Base-by-base conservation (phyloP, 2,113 vertebrate species). In the Phaethornis superciliosus region DNA sequence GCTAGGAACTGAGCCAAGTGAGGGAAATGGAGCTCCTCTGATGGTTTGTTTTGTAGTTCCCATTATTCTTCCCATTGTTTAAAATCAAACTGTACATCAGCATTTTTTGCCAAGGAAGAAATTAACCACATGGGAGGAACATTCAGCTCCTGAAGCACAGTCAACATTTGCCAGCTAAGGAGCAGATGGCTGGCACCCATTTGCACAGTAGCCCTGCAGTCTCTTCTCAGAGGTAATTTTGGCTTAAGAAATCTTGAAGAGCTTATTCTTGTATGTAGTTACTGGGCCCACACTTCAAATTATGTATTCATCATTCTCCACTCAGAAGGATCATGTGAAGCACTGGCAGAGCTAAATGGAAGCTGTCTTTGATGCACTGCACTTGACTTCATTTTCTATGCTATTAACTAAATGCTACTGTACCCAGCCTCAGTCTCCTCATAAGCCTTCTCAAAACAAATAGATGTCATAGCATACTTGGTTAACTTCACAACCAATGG, bases 141-240 rank as follows among this genome's bases (percentile, higher is more conserved):
- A 75, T n/a, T 28, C 65, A 72, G 49, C 81, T 94, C 88, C 68
- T 77, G 68, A 77, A 92, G 59, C 20, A 46, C 21, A 59, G 82
- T 70, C 80, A 92, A 3, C 22, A 7, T 42, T 76, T 92, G 88
- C 89, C 92, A 96, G 78, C 67, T 69, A 84, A 92, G 52, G 37
- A 96, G 77, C 85, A 96, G 90, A 72, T 79, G 81, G 60, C 65
- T 93, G 81, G 91, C 86, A 96, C 46, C 54, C 86, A 79, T 35
- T 86, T 90, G 21, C 65, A 90, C 93, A 92, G 89, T 87, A 93
- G 81, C 62, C 44, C 40, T 56, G 24, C 37, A 78, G 27, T 51
- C 65, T 84, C 4, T 0, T 84, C 71, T 64, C 58, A 84, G 74
- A 92, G 70, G 83, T 87, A 69, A 65, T 23, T 65, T 76, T 92